Evolutionary conservation across 2,113 vertebrate species (phyloP).

Genomic region (Ammodytes dubius): DNA sequence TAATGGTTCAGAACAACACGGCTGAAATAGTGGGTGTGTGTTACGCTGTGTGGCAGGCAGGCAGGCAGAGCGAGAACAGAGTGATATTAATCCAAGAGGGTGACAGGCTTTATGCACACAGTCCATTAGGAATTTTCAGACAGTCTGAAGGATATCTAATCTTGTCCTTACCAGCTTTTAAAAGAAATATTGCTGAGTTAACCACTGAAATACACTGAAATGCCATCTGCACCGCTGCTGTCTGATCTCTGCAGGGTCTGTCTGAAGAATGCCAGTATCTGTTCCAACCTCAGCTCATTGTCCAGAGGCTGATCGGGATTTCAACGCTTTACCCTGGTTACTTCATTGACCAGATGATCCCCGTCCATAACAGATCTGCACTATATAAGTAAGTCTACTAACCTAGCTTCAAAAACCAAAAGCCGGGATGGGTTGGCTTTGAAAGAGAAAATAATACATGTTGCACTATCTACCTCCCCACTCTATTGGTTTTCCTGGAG

Average conservation of each 20-base stretch:
- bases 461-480: neutral
- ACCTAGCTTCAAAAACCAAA: neutral
- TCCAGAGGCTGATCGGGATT: constrained; percentile 93
- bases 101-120: constrained; percentile 66
- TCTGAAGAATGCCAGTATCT: constrained; percentile 99
- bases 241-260: constrained; percentile 87
- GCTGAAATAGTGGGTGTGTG: constrained; percentile 59
- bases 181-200: constrained; percentile 48
- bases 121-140: constrained; percentile 64
- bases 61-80: constrained; percentile 49
- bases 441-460: neutral
- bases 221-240: constrained; percentile 24
- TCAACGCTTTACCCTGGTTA: constrained; percentile 93
- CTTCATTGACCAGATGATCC: constrained; percentile 91
- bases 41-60: constrained; percentile 50
- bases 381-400: constrained; percentile 93
- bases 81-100: constrained; percentile 64
- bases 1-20: constrained; percentile 65
- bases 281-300: constrained; percentile 97
- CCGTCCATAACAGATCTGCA: constrained; percentile 91
- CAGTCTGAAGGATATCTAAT: constrained; percentile 66
- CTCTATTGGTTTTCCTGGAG: constrained; percentile 8
- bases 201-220: constrained; percentile 28
- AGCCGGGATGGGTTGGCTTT: neutral
- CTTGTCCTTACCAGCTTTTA: constrained; percentile 51